Base-by-base conservation (phyloP, 2,797 vertebrate genomes). In the Sorex maritimensis region DNA sequence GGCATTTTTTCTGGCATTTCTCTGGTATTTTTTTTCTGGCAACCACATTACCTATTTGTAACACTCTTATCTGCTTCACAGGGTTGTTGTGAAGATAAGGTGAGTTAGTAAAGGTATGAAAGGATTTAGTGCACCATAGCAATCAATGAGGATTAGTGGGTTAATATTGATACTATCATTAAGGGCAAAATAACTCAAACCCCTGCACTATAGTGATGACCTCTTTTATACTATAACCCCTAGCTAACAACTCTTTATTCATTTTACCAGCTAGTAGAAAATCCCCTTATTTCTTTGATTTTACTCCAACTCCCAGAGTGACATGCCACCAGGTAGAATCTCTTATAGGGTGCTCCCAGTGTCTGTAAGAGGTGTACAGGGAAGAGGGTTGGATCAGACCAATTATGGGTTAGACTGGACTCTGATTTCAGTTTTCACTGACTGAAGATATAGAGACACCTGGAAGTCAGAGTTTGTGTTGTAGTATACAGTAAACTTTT, bases 261-360 rank as follows among this genome's bases (percentile, higher is more conserved):
- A 81, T 84, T 95, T 86, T 72, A 23, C 38, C 81, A 46, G 8
- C 49, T 72, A 80, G 61, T 12, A 58, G 11, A 30, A 90, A 91
- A 80, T 79, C 2, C 23, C 38, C 19, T 81, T 23, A 28, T 26
- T 73, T 78, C 28, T 74, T 82, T 81, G 28, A 28, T 69, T n/a
- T 21, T 61, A 55, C 46, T 92, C 5, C 3, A 69, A 28, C 15
- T 86, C 41, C 44, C 24, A 55, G 84, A n/a, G 30, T 65, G 78
- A 41, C 28, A 90, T 23, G 69, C 9, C 1, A 65, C 9, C 72
- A 78, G 75, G 23, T 81, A 7, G 15, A 4, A 1, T 11, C 46
- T n/a, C 61, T 65, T 21, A 55, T 12, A 67, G 6, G 80, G 34
- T 65, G 24, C 15, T 12, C 6, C 23, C 14, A n/a, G 10, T 28